These are phyloP conservation scores for Andricus grossulariae DNA, from an alignment of 1,140 invertebrate genomes.

Conservation along the genomic window DNA sequence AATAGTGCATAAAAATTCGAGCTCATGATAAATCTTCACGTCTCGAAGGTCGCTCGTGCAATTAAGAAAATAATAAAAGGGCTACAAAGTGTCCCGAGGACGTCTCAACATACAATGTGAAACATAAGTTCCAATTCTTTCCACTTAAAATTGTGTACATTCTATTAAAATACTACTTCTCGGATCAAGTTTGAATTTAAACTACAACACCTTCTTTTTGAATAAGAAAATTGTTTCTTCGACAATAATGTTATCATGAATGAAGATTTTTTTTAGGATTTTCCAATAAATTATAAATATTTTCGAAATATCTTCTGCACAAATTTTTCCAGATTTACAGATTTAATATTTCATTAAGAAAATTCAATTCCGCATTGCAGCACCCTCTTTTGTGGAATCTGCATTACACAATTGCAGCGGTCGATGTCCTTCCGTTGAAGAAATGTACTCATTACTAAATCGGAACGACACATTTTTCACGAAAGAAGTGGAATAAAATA, in stretches of 20 bases:
- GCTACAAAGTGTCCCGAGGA: constrained; percentile 8
- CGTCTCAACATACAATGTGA: neutral
- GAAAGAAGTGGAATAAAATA: no score
- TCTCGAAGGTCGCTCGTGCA: neutral
- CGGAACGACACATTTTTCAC: no score
- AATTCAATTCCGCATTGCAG: constrained; percentile 9
- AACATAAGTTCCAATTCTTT: neutral
- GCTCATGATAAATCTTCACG: constrained; percentile 1
- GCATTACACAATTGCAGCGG: neutral
- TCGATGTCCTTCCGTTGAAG: neutral
- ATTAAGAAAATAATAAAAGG: constrained; percentile 10
- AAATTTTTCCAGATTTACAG: no score
- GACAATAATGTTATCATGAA: no score
- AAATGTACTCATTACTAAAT: neutral
- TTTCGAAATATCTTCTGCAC: no score
- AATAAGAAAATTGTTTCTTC: no score
- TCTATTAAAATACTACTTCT: neutral
- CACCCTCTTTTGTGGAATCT: neutral
- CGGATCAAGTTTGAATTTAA: no score
- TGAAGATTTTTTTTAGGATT: no score
- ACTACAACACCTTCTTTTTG: no score
- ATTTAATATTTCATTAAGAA: neutral
- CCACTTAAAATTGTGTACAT: neutral
- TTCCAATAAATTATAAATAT: no score
- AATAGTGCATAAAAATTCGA: neutral